phyloP scores from a whole-genome alignment of 2,797 vertebrate species.

The Hoplostethus atlanticus region DNA sequence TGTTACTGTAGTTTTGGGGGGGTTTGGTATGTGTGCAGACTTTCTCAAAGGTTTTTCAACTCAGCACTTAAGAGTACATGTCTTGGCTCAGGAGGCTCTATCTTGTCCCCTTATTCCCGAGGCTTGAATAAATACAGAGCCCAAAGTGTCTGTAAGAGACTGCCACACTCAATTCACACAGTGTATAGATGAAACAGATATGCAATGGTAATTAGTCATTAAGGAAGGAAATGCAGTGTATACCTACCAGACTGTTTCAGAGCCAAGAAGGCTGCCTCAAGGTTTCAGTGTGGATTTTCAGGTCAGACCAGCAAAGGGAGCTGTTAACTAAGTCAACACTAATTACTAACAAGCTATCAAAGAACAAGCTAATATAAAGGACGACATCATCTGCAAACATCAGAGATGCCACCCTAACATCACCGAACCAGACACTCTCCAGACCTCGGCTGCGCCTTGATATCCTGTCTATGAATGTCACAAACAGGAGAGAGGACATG shows the following conservation, averaged over 20 bases:
- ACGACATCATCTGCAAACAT: too few relatives aligned
- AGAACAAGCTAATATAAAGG: too few relatives aligned
- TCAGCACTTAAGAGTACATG: conserved; percentile 19
- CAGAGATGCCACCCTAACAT: too few relatives aligned
- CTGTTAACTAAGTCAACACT: background rate
- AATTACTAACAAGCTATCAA: background rate
- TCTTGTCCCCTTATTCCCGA: conserved; percentile 32
- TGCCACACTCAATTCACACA: background rate
- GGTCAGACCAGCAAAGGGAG: background rate
- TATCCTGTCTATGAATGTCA: too few relatives aligned
- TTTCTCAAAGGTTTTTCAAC: conserved; percentile 44
- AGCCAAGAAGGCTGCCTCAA: too few relatives aligned
- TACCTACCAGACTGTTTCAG: background rate
- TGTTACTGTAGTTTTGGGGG: conserved; percentile 42
- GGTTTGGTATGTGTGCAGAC: conserved; percentile 6
- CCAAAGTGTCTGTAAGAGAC: conserved; percentile 7
- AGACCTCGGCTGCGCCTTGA: too few relatives aligned
- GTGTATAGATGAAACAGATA: conserved; percentile 6
- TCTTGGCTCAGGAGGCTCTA: conserved; percentile 11
- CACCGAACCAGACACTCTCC: too few relatives aligned
- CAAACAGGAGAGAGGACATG: too few relatives aligned
- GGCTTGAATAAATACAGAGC: conserved; percentile 11
- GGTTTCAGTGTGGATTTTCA: background rate
- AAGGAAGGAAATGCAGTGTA: background rate
- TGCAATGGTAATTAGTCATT: background rate